Evolutionary conservation across 2,797 vertebrate genomes (phyloP), one percentile per base, ranked within the genome.

Genomic region (Holocentrus rufus): DNA sequence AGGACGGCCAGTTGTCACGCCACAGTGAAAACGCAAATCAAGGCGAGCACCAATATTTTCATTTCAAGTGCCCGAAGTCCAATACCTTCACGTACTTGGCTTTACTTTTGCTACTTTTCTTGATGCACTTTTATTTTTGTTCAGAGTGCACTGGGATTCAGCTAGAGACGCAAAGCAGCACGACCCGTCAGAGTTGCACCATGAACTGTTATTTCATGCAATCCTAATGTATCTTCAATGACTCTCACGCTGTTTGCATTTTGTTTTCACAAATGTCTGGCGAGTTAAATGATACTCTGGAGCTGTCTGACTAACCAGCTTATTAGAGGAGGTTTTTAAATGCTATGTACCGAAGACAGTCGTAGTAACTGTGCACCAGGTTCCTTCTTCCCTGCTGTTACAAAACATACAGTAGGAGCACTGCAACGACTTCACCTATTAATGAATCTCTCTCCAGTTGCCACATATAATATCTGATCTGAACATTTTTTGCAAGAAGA

Each of bases 111-210:
- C 31, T 10, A 18, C 22, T 20, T 59, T 59, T 13, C 31, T 10
- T 31, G n/a, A 59, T 20, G 22, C 20, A 18, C 25, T 27, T 27
- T 27, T 27, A 27, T 27, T 56, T 68, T 23, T 11, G 22, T 62
- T 52, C 55, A n/a, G 23, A 53, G 18, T 42, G 53, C 56, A 50
- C 3, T 42, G 42, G 25, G 22, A 59, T 59, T 44, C 44, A 61
- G 39, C 58, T 14, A 15, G 36, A 23, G 20, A 25, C 36, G 44
- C 20, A 25, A 42, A 61, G 8, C 58, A 61, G 36, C 39, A 61
- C 15, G 27, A 67, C 47, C 49, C 50, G 69, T 42, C 18, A 5
- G 34, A 15, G 34, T 56, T 64, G 62, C 44, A 23, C 25, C 25
- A 27, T 27, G 25, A 27, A 27, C 25, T 27, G 7, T 50, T 44